Percentiles rank a stretch among this genome's conserved stretches.
Evolutionary conservation across 2,888 invertebrate genomes (phyloP).

Genomic region (Fragum fragum): DNA sequence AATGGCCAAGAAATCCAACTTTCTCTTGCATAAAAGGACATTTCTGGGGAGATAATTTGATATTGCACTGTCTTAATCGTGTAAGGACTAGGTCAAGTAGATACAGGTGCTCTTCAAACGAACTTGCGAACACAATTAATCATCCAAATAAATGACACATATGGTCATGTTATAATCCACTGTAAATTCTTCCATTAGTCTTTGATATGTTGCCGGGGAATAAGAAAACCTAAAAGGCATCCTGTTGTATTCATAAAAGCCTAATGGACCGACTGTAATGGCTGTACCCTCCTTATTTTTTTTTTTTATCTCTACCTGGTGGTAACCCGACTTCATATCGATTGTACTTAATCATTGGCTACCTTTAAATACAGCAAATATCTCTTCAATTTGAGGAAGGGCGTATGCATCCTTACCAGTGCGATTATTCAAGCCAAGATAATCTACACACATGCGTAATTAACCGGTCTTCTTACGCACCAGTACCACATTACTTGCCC

Average conservation of each 20-base stretch:
- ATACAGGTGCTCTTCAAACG: neutral
- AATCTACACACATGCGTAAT: neutral
- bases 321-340: neutral
- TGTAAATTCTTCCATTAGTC: conserved; percentile 1
- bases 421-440: neutral
- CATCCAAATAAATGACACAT: conserved; percentile 23
- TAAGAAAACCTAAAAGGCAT: conserved; percentile 8
- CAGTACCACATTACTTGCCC: neutral
- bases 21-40: neutral
- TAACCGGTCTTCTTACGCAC: neutral
- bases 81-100: neutral
- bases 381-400: neutral
- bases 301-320: neutral
- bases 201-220: neutral
- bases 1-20: conserved; percentile 26
- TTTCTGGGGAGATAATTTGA: neutral
- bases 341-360: neutral
- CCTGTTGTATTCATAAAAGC: conserved; percentile 5
- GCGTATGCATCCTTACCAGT: neutral
- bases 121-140: neutral
- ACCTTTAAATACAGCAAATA: neutral
- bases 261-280: neutral
- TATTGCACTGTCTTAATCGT: neutral
- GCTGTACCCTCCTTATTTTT: conserved; percentile 3
- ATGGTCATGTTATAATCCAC: conserved; percentile 2